Base-by-base conservation (phyloP, 1,140 invertebrate genomes). In the Aethina tumida region DNA sequence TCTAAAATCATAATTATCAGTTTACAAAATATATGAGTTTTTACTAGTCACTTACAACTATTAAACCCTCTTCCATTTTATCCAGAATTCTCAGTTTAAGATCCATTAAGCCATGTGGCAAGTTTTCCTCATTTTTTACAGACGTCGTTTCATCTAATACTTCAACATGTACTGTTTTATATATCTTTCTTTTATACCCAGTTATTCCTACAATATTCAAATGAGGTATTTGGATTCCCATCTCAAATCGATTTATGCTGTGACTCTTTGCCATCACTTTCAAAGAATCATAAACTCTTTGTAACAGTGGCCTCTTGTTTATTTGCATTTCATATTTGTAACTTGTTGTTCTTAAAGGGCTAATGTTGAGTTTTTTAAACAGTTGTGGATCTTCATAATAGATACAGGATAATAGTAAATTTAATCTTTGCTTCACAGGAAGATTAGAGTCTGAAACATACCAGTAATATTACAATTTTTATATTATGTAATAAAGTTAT, bases 191-290 rank as follows among this genome's bases (percentile, higher is more conserved):
- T 17, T 47, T 47, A 27, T 50, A 60, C 2, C 56, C 60, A 14
- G 49, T 53, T 20, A 62, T 56, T 24, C 58, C 60, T 9, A 55
- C 30, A 30, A 62, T 55, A 41, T 59, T 55, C 14, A 60, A 33
- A 43, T 53, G 41, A 7, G 60, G 60, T 21, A 62, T 39, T 48
- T 58, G 52, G 33, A 45, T 53, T 1, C 22, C 38, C 12, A 50
- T 19, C 28, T 60, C 49, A 33, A 54, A 52, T 28, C 37, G 47
- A 22, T 39, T 39, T 19, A 44, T 39, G 13, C 21, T 2, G 19
- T 41, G 28, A 27, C 41, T 13, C 6, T 13, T 9, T 15, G 36
- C 17, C 16, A 53, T 26, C 4, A 10, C 14, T 24, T 50, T 57
- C 14, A 59, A 34, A 41, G 45, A 42, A 6, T 47, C 38, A 18